These are phyloP conservation scores for Podarcis siculus DNA, from an alignment of 2,797 vertebrate species.

Conservation along the genomic window DNA sequence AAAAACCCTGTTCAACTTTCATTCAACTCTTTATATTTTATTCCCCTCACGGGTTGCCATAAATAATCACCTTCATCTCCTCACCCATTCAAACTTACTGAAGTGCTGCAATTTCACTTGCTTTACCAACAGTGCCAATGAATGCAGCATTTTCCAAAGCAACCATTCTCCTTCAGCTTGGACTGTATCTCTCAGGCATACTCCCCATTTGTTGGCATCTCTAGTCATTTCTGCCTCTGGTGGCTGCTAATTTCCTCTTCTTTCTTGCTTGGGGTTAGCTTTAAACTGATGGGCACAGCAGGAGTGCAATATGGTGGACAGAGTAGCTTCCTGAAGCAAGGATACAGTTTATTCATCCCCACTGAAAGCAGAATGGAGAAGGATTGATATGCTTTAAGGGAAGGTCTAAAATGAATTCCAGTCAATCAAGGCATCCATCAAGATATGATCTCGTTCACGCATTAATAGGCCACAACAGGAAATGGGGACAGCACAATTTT, in stretches of 20 bases:
- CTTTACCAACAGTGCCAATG: neutral
- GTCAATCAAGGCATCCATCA: neutral
- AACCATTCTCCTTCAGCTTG: neutral
- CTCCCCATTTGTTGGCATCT: neutral
- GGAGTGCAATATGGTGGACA: fast-evolving
- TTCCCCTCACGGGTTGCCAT: neutral
- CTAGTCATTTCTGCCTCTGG: neutral
- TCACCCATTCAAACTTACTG: neutral
- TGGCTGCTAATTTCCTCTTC: neutral
- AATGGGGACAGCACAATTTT: neutral
- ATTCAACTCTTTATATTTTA: neutral
- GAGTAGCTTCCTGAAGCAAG: neutral
- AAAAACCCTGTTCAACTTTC: neutral
- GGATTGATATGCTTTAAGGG: neutral
- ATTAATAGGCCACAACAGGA: fast-evolving
- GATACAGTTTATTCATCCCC: neutral
- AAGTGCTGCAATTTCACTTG: neutral
- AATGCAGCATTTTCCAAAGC: neutral
- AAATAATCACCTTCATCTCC: neutral
- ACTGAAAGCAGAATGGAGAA: neutral
- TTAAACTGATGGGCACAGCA: fast-evolving
- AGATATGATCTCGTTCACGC: neutral
- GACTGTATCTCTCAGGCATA: neutral
- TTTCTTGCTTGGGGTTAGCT: fast-evolving
- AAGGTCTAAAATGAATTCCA: neutral